Conservation (phyloP, 2,797 vertebrate species). For the Spatula versicolor region DNA sequence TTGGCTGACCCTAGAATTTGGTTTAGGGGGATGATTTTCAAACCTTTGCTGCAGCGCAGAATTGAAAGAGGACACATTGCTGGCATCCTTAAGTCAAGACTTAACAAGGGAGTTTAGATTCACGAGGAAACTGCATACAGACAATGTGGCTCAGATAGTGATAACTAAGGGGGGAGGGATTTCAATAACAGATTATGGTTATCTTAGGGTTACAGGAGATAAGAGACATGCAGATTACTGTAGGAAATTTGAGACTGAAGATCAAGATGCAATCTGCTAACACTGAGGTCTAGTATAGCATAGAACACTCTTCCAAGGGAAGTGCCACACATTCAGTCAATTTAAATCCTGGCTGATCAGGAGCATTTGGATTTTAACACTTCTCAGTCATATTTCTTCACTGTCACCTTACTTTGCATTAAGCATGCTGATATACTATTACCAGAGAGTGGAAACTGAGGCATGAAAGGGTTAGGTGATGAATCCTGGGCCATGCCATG, state of each 20-base stretch:
- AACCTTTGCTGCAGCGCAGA: conserved; percentile 59
- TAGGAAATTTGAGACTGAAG: neutral
- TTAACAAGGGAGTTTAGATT: conserved; percentile 32
- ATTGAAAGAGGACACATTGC: conserved; percentile 48
- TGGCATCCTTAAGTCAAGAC: conserved; percentile 76
- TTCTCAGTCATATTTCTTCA: neutral
- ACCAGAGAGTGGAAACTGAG: neutral
- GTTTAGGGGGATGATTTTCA: neutral
- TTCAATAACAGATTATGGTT: neutral
- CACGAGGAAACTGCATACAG: conserved; percentile 13
- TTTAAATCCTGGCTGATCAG: neutral
- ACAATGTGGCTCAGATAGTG: conserved; percentile 7
- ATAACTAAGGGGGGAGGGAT: conserved; percentile 57
- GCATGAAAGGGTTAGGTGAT: neutral
- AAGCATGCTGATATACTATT: neutral
- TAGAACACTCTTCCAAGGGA: conserved; percentile 64
- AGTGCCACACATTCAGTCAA: neutral
- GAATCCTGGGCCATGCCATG: neutral
- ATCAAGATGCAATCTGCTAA: conserved; percentile 14
- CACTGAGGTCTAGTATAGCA: conserved; percentile 48
- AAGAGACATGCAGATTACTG: neutral
- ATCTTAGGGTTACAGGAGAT: neutral
- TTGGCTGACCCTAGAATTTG: conserved; percentile 2
- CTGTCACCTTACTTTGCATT: neutral
- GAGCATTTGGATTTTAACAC: neutral